Percentiles rank a stretch among this genome's conserved stretches.
Evolutionary conservation across 2,113 vertebrate species (phyloP).

Genomic region (Grallaria varia): DNA sequence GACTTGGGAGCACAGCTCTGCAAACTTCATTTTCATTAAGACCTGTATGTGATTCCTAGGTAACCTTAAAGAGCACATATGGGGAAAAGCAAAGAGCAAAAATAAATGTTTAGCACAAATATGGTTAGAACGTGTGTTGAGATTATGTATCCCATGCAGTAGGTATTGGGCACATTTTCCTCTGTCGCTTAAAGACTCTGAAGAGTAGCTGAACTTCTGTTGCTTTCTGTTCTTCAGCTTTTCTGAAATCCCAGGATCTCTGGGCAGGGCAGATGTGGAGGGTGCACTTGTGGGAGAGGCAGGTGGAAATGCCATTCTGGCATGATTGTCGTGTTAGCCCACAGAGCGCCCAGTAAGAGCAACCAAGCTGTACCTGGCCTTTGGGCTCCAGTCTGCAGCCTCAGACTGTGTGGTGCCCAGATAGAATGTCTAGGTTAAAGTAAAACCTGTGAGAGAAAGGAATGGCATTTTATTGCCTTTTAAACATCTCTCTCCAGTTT

Average conservation of each 20-base stretch:
- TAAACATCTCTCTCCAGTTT: neutral
- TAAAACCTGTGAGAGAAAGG: neutral
- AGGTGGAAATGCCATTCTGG: neutral
- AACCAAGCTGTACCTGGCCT: neutral
- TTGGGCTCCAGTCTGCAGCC: neutral
- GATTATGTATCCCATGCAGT: neutral
- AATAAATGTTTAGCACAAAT: neutral
- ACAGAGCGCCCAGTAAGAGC: neutral
- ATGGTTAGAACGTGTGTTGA: neutral
- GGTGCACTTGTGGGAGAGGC: neutral
- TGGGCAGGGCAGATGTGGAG: neutral
- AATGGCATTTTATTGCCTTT: neutral
- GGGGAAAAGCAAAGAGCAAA: neutral
- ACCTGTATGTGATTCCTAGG: neutral
- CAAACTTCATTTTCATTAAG: neutral
- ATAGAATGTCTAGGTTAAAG: neutral
- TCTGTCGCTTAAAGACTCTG: neutral
- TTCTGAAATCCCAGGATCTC: neutral
- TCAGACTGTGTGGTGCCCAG: neutral
- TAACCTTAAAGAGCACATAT: neutral
- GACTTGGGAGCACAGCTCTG: neutral
- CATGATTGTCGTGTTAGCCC: accelerated
- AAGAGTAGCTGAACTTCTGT: neutral
- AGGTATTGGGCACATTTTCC: neutral
- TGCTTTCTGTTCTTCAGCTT: neutral